A percentile compares a stretch with the other conserved stretches of the same genome.
phyloP scores from a whole-genome alignment of 2,888 invertebrate species.

The Hetaerina titia region DNA sequence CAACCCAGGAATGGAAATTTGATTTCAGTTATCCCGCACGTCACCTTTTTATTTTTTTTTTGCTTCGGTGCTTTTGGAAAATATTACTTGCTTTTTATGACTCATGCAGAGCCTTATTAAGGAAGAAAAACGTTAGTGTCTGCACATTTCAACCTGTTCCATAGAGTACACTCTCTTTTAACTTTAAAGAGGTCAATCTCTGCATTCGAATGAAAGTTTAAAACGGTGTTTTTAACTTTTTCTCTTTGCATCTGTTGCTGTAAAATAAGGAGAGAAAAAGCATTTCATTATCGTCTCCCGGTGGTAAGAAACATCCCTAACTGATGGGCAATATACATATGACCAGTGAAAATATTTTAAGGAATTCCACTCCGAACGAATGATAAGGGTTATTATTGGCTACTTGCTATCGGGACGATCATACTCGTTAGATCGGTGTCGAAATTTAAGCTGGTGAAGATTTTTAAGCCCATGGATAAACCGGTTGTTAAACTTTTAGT shows the following conservation, averaged over 20 bases:
- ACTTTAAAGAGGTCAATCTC: background rate
- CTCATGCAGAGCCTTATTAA: background rate
- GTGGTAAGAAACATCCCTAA: background rate
- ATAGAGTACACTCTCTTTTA: background rate
- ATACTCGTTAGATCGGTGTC: too few relatives aligned
- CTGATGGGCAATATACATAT: too few relatives aligned
- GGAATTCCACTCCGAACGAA: too few relatives aligned
- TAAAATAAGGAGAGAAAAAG: background rate
- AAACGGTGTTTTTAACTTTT: background rate
- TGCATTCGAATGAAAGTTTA: background rate
- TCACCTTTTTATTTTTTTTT: background rate
- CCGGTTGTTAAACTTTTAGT: too few relatives aligned
- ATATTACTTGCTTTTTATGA: background rate
- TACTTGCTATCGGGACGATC: too few relatives aligned
- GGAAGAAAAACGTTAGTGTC: background rate
- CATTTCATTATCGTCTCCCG: background rate
- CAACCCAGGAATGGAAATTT: constrained; percentile 19
- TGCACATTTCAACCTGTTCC: background rate
- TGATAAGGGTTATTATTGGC: too few relatives aligned
- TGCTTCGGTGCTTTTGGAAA: background rate
- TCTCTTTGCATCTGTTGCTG: background rate
- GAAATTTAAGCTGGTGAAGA: too few relatives aligned
- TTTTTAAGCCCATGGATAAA: too few relatives aligned
- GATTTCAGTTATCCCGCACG: constrained; percentile 18
- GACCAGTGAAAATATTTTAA: too few relatives aligned